Evolutionary conservation across 2,888 invertebrate species (phyloP), one percentile per base, ranked within the genome.

Genomic region (Oscheius myriophilus): DNA sequence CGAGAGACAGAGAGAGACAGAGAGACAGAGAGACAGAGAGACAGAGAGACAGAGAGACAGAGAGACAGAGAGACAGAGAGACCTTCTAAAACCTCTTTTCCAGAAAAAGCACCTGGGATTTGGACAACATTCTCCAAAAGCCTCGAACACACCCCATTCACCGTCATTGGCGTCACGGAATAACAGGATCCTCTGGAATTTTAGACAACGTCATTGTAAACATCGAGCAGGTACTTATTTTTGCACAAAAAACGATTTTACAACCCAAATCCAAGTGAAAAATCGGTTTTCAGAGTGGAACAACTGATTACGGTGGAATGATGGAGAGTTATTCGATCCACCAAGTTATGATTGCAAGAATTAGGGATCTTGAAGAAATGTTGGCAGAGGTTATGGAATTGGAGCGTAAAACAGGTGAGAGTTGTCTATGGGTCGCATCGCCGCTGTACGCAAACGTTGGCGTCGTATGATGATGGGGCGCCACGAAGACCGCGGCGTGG

Each of bases 131-230:
- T 6, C 74, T 78, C 16, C 68, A 75, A 43, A 72, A 71, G 26
- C 77, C 79, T 11, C 67, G 84, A 1, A 72, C 73, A 53, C 83
- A 85, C 72, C 79, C 81, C 0, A 80, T 85, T 42, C 85, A 85
- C 53, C 67, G 71, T 14, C 79, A 81, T 69, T 85, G 85, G 85
- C 69, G 72, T 51, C 72, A 79, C 59, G 78, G 76, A 39, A 80
- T 81, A 45, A 81, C 80, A 11, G 75, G 78, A 7, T 54, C 53
- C 4, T 78, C 81, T 2, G 73, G 70, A 46, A 67, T 79, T 11
- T 62, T 83, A 39, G 79, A 79, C 4, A 84, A 84, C 62, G 76
- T 78, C 42, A 75, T 84, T 51, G 84, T 84, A 0, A 82, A 84
- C 53, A 74, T 84, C 63, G 84, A 84, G 55, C 84, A 84, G 71